Evolutionary conservation across 2,797 vertebrate genomes (phyloP), one percentile per base, ranked within the genome.

Genomic region (Calcarius lapponicus): DNA sequence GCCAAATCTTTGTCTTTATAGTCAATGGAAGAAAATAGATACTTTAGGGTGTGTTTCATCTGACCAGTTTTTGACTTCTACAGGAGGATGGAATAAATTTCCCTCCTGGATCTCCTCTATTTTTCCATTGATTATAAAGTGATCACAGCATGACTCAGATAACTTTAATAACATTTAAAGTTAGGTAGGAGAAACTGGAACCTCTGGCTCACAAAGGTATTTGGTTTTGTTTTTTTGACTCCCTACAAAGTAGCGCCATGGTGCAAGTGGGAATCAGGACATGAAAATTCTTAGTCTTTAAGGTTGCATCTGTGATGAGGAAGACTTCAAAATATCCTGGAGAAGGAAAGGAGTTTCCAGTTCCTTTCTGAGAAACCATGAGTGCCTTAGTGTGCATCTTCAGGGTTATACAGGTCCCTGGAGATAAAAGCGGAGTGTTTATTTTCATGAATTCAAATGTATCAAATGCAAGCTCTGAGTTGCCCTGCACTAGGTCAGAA

Each of bases 191-290:
- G 43, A 32, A 84, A 67, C 9, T 56, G 5, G 54, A 95, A 57
- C 19, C 11, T 91, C 54, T 85, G 53, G 4, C 8, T 89, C 10
- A 67, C 24, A 73, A 71, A 85, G 13, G 13, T 16, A 17, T 53
- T 80, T 82, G 8, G 0, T 7, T 84, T 20, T 48, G 25, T 5
- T 3, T 58, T 48, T 81, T 92, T 84, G n/a, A 28, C 5, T 62
- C 14, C 10, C 17, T 53, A 24, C 0, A 0, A 90, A 21, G 10
- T 21, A 71, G 31, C 8, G 16, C 10, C 4, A 2, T 4, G 3
- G 11, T 66, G 20, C 17, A 69, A 76, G 13, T 12, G 10, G 28
- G 50, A 81, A 51, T 75, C 32, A 53, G 45, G 16, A 43, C 29
- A 50, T 3, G 14, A 14, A 34, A 78, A 74, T 73, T 74, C 75